Conservation (phyloP, 2,888 invertebrate genomes). For the Nymphalis polychloros region DNA sequence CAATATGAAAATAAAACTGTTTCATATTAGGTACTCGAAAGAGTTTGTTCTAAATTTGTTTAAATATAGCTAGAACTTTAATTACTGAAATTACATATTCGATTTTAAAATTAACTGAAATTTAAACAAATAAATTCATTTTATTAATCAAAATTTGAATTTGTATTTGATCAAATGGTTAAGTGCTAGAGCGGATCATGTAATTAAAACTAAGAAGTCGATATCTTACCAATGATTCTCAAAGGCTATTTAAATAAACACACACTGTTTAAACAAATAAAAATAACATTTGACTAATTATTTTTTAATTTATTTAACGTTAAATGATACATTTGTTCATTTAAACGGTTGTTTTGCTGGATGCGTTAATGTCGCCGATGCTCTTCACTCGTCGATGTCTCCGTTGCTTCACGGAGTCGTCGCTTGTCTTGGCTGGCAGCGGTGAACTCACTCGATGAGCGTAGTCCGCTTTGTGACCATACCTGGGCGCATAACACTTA, state of each 20-base stretch:
- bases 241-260: no score
- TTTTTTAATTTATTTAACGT: slow-evolving; percentile 3
- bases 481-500: slow-evolving; percentile 48
- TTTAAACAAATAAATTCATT: background rate
- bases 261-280: background rate
- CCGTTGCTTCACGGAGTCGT: slow-evolving; percentile 73
- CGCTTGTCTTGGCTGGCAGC: slow-evolving; percentile 74
- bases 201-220: background rate
- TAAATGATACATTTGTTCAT: background rate
- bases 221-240: no score
- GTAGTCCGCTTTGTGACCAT: slow-evolving; percentile 71
- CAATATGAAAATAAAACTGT: background rate
- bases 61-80: no score
- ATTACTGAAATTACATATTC: no score
- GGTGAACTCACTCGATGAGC: slow-evolving; percentile 77
- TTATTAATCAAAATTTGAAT: background rate
- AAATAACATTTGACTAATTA: slow-evolving; percentile 10
- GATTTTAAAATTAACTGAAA: background rate
- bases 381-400: slow-evolving; percentile 86
- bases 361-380: slow-evolving; percentile 87
- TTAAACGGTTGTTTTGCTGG: slow-evolving; percentile 71
- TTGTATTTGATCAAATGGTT: background rate
- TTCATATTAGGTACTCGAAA: background rate
- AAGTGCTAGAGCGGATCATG: background rate
- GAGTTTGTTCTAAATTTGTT: background rate